phyloP scores from a whole-genome alignment of 2,888 invertebrate species.

The Yponomeuta plumbellus region DNA sequence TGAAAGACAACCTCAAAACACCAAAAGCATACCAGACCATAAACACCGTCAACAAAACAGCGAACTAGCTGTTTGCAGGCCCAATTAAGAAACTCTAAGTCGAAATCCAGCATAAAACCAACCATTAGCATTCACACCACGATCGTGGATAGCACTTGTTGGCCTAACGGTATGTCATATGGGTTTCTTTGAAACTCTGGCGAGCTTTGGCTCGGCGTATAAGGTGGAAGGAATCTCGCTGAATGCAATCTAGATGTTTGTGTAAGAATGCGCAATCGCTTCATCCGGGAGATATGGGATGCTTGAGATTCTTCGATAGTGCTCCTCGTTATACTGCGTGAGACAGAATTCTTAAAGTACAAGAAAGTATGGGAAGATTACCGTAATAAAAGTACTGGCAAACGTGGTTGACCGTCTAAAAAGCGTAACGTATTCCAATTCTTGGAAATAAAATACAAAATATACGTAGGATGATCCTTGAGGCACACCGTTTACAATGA shows the following conservation, averaged over 20 bases:
- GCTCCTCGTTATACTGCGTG: background rate
- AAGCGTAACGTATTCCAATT: no score
- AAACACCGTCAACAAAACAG: background rate
- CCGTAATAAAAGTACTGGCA: no score
- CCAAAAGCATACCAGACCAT: background rate
- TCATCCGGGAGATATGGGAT: constrained; percentile 26
- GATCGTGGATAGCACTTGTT: constrained; percentile 33
- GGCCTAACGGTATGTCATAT: constrained; percentile 36
- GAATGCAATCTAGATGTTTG: constrained; percentile 17
- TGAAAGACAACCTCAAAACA: no score
- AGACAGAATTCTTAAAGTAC: background rate
- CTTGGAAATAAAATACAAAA: no score
- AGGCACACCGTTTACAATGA: no score
- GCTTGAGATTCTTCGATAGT: background rate
- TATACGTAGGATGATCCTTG: no score
- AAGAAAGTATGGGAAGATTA: background rate
- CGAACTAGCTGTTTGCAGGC: constrained; percentile 13
- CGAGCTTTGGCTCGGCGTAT: constrained; percentile 16
- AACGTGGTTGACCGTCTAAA: no score
- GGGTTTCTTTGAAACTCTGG: constrained; percentile 21
- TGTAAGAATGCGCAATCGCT: constrained; percentile 29
- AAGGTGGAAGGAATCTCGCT: constrained; percentile 26
- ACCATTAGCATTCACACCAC: constrained; percentile 43
- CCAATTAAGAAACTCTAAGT: constrained; percentile 41
- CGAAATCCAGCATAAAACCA: constrained; percentile 41